phyloP scores from a whole-genome alignment of 2,797 vertebrate species.

The Phyllotis vaccarum region DNA sequence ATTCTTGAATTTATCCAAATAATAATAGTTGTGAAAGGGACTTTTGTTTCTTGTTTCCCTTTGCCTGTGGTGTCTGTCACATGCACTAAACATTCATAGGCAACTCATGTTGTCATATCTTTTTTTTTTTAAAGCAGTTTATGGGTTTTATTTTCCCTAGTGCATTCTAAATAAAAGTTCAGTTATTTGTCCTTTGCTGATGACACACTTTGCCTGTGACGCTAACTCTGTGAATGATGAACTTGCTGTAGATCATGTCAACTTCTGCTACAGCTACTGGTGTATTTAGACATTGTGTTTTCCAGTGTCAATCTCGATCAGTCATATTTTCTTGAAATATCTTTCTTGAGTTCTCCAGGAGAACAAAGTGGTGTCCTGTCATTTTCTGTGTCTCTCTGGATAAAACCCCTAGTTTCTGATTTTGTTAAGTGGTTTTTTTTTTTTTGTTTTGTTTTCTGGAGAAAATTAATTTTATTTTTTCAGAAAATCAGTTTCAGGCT shows the following conservation, averaged over 20 bases:
- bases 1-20: not conserved
- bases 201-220: not conserved
- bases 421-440: not conserved
- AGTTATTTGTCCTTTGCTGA: not conserved
- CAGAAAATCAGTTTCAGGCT: not conserved
- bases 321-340: not conserved
- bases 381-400: not conserved
- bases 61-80: not conserved
- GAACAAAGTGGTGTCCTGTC: not conserved
- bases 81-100: not conserved
- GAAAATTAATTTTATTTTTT: slow-evolving; percentile 42
- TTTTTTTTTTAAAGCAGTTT: not conserved
- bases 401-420: not conserved
- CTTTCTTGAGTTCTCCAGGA: slow-evolving; percentile 9
- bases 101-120: not conserved
- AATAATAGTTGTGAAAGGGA: not conserved
- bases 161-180: not conserved
- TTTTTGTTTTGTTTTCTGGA: not conserved
- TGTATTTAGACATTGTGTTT: not conserved
- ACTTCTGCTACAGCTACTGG: not conserved
- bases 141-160: too few species aligned
- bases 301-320: not conserved
- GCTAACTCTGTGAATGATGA: not conserved
- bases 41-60: not conserved
- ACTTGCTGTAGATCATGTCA: not conserved